These are phyloP conservation scores for Merluccius polli DNA, from an alignment of 2,797 vertebrate genomes.

Conservation along the genomic window DNA sequence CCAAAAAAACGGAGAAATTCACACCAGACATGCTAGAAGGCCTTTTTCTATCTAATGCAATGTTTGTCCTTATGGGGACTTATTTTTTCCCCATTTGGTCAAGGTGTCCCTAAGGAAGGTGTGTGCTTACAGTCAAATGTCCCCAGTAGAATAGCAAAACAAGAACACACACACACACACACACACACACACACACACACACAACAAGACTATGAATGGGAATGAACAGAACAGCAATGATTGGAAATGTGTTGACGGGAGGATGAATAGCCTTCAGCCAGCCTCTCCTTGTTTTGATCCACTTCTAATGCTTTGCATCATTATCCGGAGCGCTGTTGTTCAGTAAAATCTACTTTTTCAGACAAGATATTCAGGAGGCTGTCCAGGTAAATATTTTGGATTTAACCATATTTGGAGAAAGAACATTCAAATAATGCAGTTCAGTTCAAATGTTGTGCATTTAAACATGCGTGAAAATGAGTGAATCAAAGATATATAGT, in stretches of 20 bases:
- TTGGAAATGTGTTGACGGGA: constrained; percentile 24
- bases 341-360: constrained; percentile 43
- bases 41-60: too few relatives aligned
- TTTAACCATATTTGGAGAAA: constrained; percentile 12
- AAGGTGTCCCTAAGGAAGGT: too few relatives aligned
- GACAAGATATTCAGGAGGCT: constrained; percentile 12
- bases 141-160: too few relatives aligned
- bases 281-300: constrained; percentile 37
- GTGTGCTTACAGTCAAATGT: too few relatives aligned
- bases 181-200: neutral
- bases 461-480: neutral
- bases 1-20: too few relatives aligned
- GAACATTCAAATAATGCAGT: constrained; percentile 5
- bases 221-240: neutral
- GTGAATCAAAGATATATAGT: neutral
- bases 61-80: too few relatives aligned
- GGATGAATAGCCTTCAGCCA: constrained; percentile 11
- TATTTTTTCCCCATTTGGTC: too few relatives aligned
- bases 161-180: neutral
- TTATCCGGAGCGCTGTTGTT: constrained; percentile 35
- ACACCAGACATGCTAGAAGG: too few relatives aligned
- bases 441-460: neutral
- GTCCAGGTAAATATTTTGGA: constrained; percentile 6
- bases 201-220: neutral
- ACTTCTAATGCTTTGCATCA: constrained; percentile 45